Conservation (phyloP, 2,888 invertebrate genomes). For the Ormyrus labotus region DNA sequence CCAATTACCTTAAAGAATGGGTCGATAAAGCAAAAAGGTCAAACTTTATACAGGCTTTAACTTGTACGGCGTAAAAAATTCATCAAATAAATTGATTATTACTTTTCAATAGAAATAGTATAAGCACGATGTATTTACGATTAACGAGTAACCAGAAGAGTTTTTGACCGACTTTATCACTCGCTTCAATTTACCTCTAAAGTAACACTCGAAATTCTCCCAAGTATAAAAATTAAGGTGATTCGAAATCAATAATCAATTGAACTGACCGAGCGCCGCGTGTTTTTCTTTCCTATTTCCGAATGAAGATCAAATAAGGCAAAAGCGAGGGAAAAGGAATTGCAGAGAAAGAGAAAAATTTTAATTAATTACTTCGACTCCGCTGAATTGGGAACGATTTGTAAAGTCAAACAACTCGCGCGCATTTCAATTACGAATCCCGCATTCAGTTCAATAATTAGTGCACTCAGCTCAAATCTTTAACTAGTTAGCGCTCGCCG, state of each 20-base stretch:
- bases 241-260: slow-evolving; percentile 35
- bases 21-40: too few species aligned
- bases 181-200: slow-evolving; percentile 23
- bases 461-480: slow-evolving; percentile 45
- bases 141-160: too few species aligned
- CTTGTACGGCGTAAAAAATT: too few species aligned
- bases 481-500: slow-evolving; percentile 40
- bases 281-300: background rate
- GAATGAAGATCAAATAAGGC: too few species aligned
- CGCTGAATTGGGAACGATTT: slow-evolving; percentile 13
- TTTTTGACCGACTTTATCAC: slow-evolving; percentile 5
- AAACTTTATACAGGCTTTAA: too few species aligned
- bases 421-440: slow-evolving; percentile 42
- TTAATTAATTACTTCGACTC: slow-evolving; percentile 42
- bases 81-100: too few species aligned
- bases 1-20: too few species aligned
- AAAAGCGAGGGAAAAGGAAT: too few species aligned
- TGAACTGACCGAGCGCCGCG: slow-evolving; percentile 1
- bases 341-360: slow-evolving; percentile 2
- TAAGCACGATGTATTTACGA: too few species aligned
- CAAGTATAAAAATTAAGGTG: background rate
- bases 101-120: too few species aligned
- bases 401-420: slow-evolving; percentile 17
- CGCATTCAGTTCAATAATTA: slow-evolving; percentile 49
- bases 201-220: background rate